These are phyloP conservation scores for Sebastes itinus DNA, from an alignment of 2,797 vertebrate genomes.

Conservation along the genomic window DNA sequence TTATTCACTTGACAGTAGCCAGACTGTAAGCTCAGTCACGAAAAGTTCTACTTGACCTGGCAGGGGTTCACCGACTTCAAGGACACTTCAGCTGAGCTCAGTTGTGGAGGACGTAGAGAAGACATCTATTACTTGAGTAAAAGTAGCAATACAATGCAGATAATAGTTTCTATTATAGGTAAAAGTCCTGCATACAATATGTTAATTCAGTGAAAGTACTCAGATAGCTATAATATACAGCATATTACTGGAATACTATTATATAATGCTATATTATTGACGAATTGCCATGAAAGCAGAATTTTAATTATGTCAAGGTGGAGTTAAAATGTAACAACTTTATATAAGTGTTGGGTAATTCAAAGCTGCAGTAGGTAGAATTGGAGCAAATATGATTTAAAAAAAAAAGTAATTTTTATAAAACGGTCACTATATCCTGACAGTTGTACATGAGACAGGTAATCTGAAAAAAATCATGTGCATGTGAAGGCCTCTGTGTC, in stretches of 20 bases:
- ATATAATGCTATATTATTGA: too few relatives aligned
- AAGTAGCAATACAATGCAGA: neutral
- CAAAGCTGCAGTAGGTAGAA: too few relatives aligned
- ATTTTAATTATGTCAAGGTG: too few relatives aligned
- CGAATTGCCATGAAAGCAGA: too few relatives aligned
- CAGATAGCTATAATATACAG: neutral
- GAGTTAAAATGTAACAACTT: too few relatives aligned
- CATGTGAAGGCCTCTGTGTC: too few relatives aligned
- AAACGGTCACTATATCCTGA: too few relatives aligned
- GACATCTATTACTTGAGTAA: neutral
- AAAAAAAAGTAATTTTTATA: too few relatives aligned
- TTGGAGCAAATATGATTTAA: too few relatives aligned
- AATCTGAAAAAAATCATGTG: too few relatives aligned
- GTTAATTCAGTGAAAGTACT: neutral
- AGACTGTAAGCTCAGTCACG: neutral
- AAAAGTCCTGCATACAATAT: neutral
- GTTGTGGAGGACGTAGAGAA: neutral
- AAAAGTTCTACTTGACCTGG: neutral
- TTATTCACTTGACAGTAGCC: neutral
- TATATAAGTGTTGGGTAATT: too few relatives aligned
- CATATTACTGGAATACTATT: neutral
- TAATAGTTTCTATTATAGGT: neutral
- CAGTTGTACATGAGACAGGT: too few relatives aligned
- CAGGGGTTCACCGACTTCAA: neutral
- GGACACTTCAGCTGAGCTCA: neutral